Base-by-base conservation (phyloP, 2,888 invertebrate genomes). In the Tenthredo mesomela region DNA sequence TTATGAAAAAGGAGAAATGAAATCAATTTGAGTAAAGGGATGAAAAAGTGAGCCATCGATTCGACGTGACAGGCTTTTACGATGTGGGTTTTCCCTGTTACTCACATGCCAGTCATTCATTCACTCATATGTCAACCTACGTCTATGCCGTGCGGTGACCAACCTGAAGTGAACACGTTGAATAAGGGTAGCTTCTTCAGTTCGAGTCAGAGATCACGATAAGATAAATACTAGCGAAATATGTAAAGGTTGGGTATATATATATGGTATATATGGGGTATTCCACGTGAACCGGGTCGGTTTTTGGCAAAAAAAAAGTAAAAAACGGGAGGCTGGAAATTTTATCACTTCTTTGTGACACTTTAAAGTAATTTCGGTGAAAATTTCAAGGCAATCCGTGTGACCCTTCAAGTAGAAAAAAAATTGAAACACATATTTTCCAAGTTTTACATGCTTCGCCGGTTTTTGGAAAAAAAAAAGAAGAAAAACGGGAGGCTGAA, bases 121-220 rank as follows among this genome's bases (percentile, higher is more conserved):
- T 73, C 71, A 43, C 40, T 73, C 77, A 77, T 12, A 15, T 77
- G 77, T 25, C 77, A 29, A 50, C 77, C 77, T 50, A 54, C 54
- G 25, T 77, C 77, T 77, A 50, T 77, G 18, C 2, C 77, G 7
- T 77, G 1, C 15, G 73, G 43, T 77, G 75, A 29, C n/a, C 70
- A 37, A 70, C n/a, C 70, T 37, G 25, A 77, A 50, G 25, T 77
- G 75, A 18, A 10, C 75, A 25, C 15, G 25, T 15, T 10, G 29
- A 7, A 25, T 61, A 54, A 47, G 75, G 71, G 71, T 73, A 43
- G 71, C 67, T 67, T 67, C 67, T 67, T 67, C 67, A 33, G 33
- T 67, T 33, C 33, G 5, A 33, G 67, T 15, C 67, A 33, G 7
- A 67, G 33, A 18, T 67, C 33, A 18, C 33, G 67, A 33, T 21